A percentile compares a stretch with the other conserved stretches of the same genome.
phyloP scores from a whole-genome alignment of 2,113 vertebrate genomes.

The Leptosomus discolor region DNA sequence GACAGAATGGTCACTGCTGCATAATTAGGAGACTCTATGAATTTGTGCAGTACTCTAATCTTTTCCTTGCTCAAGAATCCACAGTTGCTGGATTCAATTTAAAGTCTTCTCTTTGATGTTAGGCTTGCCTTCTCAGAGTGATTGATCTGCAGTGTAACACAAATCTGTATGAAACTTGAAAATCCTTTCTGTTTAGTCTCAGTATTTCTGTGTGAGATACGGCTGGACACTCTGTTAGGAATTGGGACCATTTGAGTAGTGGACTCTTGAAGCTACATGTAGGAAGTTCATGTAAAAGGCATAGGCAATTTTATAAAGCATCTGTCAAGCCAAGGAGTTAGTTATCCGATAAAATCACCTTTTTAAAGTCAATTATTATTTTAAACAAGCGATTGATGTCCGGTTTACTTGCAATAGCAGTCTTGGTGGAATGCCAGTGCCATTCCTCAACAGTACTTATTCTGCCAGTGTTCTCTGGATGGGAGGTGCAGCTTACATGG shows the following conservation, averaged over 20 bases:
- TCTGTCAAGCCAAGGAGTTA: neutral
- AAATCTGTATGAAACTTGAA: neutral
- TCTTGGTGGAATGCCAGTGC: constrained; percentile 39
- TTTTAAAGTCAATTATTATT: constrained; percentile 50
- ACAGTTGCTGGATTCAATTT: neutral
- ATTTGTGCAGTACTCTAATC: neutral
- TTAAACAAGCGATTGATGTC: constrained; percentile 37
- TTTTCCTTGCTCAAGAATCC: neutral
- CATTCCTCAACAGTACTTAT: neutral
- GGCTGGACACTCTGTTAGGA: neutral
- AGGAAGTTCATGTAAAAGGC: neutral
- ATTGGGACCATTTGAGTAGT: neutral
- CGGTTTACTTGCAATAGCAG: constrained; percentile 45
- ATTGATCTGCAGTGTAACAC: neutral
- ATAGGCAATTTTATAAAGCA: neutral
- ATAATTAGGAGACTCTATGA: neutral
- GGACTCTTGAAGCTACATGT: neutral
- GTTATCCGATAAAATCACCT: constrained; percentile 42
- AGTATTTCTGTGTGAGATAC: neutral
- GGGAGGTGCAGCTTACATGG: neutral
- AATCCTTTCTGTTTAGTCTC: neutral
- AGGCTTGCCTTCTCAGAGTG: neutral
- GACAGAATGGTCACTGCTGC: neutral
- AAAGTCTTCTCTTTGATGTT: neutral
- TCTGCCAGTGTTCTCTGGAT: neutral